A percentile compares a stretch with the other conserved stretches of the same genome.
These are phyloP conservation scores for Muschampia staudingeri DNA, from an alignment of 2,888 invertebrate genomes.

Conservation along the genomic window DNA sequence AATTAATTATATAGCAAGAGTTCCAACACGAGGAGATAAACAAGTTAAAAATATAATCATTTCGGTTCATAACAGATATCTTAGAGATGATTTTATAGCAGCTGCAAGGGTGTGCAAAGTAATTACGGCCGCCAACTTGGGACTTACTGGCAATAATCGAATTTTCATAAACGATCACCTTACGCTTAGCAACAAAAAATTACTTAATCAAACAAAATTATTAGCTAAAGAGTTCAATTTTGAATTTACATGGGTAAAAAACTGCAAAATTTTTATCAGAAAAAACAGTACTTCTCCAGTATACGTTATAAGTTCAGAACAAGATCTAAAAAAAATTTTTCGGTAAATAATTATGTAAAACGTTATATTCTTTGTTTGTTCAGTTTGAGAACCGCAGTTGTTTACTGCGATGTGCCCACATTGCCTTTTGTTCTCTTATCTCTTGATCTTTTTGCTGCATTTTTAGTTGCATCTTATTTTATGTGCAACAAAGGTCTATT, in stretches of 20 bases:
- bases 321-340: background rate
- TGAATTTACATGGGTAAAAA: background rate
- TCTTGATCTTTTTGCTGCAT: background rate
- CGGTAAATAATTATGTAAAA: background rate
- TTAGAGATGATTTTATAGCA: conserved; percentile 29
- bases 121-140: background rate
- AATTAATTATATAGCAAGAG: conserved; percentile 11
- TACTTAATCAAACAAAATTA: background rate
- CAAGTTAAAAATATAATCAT: conserved; percentile 25
- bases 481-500: too few species aligned
- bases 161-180: background rate
- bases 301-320: background rate
- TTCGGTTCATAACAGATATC: conserved; percentile 1
- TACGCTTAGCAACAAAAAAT: background rate
- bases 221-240: background rate
- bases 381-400: background rate
- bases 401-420: background rate
- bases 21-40: conserved; percentile 3
- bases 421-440: background rate
- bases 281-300: background rate
- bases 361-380: background rate
- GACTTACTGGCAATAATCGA: too few species aligned
- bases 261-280: background rate
- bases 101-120: background rate
- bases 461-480: too few species aligned